A percentile compares a stretch with the other conserved stretches of the same genome.
phyloP scores from a whole-genome alignment of 2,797 vertebrate species.

The Eulemur coronatus region DNA sequence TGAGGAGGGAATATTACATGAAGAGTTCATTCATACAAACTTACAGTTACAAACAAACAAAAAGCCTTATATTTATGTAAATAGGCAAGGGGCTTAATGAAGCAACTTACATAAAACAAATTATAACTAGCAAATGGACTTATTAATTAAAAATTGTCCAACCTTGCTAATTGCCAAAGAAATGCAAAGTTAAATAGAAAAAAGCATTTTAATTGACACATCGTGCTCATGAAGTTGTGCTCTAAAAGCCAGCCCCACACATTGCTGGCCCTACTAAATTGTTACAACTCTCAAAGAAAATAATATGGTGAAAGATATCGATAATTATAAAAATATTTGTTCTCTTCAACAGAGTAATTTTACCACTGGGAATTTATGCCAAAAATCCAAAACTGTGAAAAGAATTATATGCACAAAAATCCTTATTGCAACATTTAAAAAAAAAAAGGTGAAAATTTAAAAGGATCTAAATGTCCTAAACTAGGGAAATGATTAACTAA shows the following conservation, averaged over 20 bases:
- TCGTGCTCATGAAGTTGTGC: background rate
- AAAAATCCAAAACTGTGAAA: background rate
- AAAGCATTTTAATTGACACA: background rate
- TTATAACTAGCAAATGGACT: background rate
- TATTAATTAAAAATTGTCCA: constrained; percentile 11
- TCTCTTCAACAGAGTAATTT: constrained; percentile 10
- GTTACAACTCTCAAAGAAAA: background rate
- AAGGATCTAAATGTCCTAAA: background rate
- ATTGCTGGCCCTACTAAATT: background rate
- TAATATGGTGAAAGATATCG: background rate
- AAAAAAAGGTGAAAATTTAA: background rate
- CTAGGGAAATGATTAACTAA: background rate
- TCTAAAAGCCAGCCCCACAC: too few relatives aligned
- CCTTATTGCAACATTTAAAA: background rate
- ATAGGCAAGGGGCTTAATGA: background rate
- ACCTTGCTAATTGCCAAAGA: background rate
- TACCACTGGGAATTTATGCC: background rate
- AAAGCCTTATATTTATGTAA: background rate
- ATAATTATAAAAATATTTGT: background rate
- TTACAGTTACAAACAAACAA: background rate
- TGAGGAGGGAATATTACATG: background rate
- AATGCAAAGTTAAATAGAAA: background rate
- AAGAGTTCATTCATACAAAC: background rate
- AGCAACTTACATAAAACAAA: background rate
- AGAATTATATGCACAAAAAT: background rate